These are phyloP conservation scores for Cryptosula pallasiana DNA, from an alignment of 2,888 invertebrate genomes.

Conservation along the genomic window DNA sequence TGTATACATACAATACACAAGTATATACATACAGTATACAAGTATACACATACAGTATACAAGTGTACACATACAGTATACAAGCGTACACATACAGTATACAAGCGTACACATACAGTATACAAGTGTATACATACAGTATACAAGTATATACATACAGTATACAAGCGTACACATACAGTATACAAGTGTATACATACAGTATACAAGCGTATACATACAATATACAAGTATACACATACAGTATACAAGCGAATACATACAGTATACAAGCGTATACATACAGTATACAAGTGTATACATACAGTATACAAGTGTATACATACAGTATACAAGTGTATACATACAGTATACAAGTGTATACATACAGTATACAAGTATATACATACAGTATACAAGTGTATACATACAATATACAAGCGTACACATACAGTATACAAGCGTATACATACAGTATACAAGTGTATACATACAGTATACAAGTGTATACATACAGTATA, in stretches of 20 bases:
- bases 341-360: background rate
- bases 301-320: background rate
- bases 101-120: background rate
- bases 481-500: background rate
- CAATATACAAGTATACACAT: background rate
- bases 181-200: background rate
- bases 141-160: background rate
- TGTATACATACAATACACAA: background rate
- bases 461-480: background rate
- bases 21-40: background rate
- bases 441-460: background rate
- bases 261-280: background rate
- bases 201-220: background rate
- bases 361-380: background rate
- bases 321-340: background rate
- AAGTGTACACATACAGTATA: background rate
- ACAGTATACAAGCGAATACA: background rate
- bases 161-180: background rate
- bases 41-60: background rate
- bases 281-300: background rate
- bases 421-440: background rate
- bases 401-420: background rate
- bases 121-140: background rate
- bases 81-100: background rate
- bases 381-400: background rate